Conservation (phyloP, 1,140 invertebrate genomes). For the Drosophila novamexicana region DNA sequence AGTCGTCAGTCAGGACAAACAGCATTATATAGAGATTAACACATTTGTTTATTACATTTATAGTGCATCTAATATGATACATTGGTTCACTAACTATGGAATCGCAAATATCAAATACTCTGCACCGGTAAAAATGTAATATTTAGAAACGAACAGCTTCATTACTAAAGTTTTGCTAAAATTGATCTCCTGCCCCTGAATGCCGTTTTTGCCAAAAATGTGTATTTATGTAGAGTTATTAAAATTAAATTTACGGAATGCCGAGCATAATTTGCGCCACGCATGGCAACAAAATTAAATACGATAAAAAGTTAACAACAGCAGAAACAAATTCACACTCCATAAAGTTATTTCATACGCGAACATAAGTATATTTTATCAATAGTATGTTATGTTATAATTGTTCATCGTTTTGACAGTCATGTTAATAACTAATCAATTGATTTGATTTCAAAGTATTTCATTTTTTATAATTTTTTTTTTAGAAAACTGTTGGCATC, state of each 20-base stretch:
- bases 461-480: constrained; percentile 33
- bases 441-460: constrained; percentile 50
- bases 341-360: constrained; percentile 31
- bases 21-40: no score
- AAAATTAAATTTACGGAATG: constrained; percentile 52
- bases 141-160: neutral
- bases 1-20: no score
- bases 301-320: constrained; percentile 33
- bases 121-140: neutral
- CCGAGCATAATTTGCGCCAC: constrained; percentile 41
- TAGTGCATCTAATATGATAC: no score
- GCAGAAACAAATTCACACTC: constrained; percentile 32
- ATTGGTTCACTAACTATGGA: neutral
- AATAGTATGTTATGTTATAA: neutral
- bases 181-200: no score
- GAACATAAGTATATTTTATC: constrained; percentile 18
- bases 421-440: constrained; percentile 42
- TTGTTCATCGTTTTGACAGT: constrained; percentile 27
- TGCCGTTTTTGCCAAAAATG: constrained; percentile 1
- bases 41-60: no score
- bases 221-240: neutral
- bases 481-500: constrained; percentile 9
- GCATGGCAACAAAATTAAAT: constrained; percentile 20
- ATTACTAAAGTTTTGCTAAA: no score
- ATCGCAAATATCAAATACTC: neutral